phyloP scores from a whole-genome alignment of 2,113 vertebrate species.

The Oenanthe melanoleuca region DNA sequence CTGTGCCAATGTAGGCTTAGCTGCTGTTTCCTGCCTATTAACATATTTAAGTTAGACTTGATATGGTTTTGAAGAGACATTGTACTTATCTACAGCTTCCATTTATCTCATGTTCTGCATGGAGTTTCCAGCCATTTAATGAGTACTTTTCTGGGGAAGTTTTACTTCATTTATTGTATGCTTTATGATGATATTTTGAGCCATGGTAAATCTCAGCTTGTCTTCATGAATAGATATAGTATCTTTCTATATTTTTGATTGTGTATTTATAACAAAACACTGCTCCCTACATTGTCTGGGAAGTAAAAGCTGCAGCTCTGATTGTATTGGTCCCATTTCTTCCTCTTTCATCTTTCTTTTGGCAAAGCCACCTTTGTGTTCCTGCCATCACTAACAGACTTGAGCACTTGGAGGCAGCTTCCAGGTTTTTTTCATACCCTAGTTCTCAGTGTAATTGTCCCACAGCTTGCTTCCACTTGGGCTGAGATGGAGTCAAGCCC shows the following conservation, averaged over 20 bases:
- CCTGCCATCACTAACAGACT: not conserved
- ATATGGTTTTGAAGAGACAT: not conserved
- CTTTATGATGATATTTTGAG: not conserved
- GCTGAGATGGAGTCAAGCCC: not conserved
- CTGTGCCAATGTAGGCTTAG: not conserved
- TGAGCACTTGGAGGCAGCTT: not conserved
- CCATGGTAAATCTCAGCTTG: not conserved
- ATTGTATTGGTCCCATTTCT: not conserved
- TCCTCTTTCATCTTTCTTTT: not conserved
- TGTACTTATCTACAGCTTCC: not conserved
- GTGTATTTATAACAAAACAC: not conserved
- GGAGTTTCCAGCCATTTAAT: not conserved
- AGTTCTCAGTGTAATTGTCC: not conserved
- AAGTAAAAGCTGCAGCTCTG: not conserved
- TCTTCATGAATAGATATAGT: not conserved
- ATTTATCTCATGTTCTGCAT: not conserved
- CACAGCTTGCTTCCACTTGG: not conserved
- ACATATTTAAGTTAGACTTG: not conserved
- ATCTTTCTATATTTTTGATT: not conserved
- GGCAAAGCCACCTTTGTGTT: not conserved
- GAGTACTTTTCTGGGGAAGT: not conserved
- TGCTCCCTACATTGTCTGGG: not conserved
- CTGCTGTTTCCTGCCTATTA: not conserved
- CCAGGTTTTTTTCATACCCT: not conserved
- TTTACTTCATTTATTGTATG: not conserved